These are phyloP conservation scores for Pristiophorus japonicus DNA, from an alignment of 2,113 vertebrate species.

Conservation along the genomic window DNA sequence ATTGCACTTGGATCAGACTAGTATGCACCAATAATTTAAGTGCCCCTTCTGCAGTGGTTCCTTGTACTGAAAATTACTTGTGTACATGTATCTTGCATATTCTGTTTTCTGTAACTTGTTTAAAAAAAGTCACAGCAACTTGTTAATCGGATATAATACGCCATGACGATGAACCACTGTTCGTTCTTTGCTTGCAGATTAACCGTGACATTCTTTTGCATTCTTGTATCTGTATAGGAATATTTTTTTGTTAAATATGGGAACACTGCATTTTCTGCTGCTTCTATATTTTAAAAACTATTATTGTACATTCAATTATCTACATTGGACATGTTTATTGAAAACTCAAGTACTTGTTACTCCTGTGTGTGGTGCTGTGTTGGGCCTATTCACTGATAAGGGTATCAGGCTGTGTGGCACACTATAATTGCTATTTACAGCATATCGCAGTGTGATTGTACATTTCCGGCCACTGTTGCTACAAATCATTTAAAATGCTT, in stretches of 20 bases:
- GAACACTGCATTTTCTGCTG: background rate
- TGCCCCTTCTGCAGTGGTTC: background rate
- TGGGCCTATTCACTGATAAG: background rate
- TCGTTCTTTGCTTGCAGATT: background rate
- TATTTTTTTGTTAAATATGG: background rate
- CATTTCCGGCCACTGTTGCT: background rate
- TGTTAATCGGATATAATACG: too few species aligned
- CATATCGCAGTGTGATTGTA: background rate
- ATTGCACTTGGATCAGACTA: background rate
- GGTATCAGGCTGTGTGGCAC: background rate
- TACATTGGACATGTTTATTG: background rate
- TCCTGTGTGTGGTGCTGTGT: background rate
- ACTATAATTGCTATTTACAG: background rate
- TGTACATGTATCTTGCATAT: background rate
- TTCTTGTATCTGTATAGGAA: background rate
- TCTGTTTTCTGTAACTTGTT: background rate
- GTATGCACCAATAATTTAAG: background rate
- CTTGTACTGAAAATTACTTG: background rate
- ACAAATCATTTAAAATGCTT: background rate
- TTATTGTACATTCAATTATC: background rate
- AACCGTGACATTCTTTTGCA: background rate
- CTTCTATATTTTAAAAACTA: background rate
- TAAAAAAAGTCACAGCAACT: background rate
- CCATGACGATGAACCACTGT: background rate
- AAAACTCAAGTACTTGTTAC: background rate